Base-by-base conservation (phyloP, 2,888 invertebrate species). In the Chesias legatella region DNA sequence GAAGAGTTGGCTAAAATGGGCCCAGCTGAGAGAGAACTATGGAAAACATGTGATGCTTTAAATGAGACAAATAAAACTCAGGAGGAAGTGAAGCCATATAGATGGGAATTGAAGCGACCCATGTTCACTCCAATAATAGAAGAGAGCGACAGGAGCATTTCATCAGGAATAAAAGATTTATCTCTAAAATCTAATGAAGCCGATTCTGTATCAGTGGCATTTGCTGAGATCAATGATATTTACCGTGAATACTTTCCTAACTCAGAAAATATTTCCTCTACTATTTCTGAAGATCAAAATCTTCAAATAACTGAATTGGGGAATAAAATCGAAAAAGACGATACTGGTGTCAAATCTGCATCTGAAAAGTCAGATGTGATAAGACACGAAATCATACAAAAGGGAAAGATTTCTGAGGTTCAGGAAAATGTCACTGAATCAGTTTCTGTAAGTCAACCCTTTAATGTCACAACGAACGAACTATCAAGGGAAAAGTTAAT, bases 341-440 rank as follows among this genome's bases (percentile, higher is more conserved):
- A 68, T 39, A 58, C 56, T 25, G 58, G 62, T 77, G 88, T 88
- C 89, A 66, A 84, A 81, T 89, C 89, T 56, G 88, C 89, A 45
- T 89, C 89, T 89, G 88, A 74, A 58, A 42, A 37, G 40, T 59
- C 85, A 88, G 89, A 89, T 82, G 88, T 88, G 88, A 88, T 79
- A 61, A 84, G 85, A 88, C 80, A 77, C 63, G 61, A 63, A 54
- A 62, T 58, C 47, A 46, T 65, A 64, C 54, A 67, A 63, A 82
- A 82, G 79, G 83, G 81, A 66, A 67, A 62, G 88, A 88, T 86
- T 89, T 89, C 88, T 83, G 85, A 84, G 83, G 80, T 88, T 89
- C 88, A 89, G 88, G 56, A 73, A 71, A 78, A 72, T 74, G 79
- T 70, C 74, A 80, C 86, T 89, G 89, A 89, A 86, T 88, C 80